Evolutionary conservation across 2,888 invertebrate species (phyloP), one percentile per base, ranked within the genome.

Genomic region (Molorchus minor): DNA sequence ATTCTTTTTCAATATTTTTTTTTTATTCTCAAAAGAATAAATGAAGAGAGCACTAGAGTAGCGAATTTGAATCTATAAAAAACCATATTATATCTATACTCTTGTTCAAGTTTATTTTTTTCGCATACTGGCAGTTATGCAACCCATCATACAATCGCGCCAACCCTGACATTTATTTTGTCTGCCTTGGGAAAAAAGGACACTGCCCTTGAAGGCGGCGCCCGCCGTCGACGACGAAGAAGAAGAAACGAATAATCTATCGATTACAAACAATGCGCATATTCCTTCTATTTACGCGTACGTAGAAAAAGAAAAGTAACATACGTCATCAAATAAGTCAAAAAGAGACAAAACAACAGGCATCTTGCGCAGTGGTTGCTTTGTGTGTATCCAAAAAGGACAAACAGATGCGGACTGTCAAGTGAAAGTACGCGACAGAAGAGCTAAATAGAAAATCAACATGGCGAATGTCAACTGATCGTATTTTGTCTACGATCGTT

Each of bases 391-490:
- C 3, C 47, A 56, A 68, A 30, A 58, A 47, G 44, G 65, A 69
- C 40, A 49, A 54, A 45, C n/a, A 35, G 35, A 68, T 54, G 12
- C 13, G n/a, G 1, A n/a, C n/a, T n/a, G n/a, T n/a, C n/a, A n/a
- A n/a, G n/a, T n/a, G 15, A 30, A 44, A 19, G 41, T 64, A 29
- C 51, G 62, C 68, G 66, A 70, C 16, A 46, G 44, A 46, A 56
- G 51, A 47, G 20, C 45, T 55, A 61, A n/a, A 54, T 62, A 52
- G 57, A 64, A 62, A 68, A 59, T 57, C 56, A 72, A 73, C 63
- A 73, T 73, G 73, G 73, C 71, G 71, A 67, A 66, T 68, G 70
- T 71, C 73, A 73, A 74, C 71, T 74, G 72, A 74, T 71, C 67
- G 65, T 71, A 71, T 70, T 72, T 71, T 71, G 66, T 68, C 70